Base-by-base conservation (phyloP, 2,888 invertebrate species). In the Lumbricus terrestris region DNA sequence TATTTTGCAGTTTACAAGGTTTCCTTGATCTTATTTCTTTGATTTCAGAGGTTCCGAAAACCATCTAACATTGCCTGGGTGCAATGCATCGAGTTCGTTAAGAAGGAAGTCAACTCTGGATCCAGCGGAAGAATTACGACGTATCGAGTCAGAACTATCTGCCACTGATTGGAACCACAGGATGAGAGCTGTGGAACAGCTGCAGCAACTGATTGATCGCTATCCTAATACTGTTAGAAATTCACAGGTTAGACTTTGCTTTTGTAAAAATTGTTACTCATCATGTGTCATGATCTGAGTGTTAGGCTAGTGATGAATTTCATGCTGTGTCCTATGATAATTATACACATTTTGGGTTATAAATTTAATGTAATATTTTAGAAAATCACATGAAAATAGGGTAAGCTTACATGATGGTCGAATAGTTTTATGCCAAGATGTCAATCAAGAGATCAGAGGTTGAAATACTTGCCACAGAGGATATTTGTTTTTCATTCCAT, bases 41-140 rank as follows among this genome's bases (percentile, higher is more conserved):
- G 29, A 29, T 69, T 69, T 29, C 69, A 69, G 69, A 47, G 47
- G 20, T 69, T n/a, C 69, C 13, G n/a, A 69, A 69, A 69, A 69
- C n/a, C 69, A 69, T 69, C 69, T 69, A n/a, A n/a, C 69, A n/a
- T 69, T 69, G 69, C 69, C 69, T 69, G 69, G n/a, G 69, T n/a
- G 8, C n/a, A 69, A 69, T 29, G 69, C n/a, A 29, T 69, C 29
- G 8, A 16, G 69, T n/a, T n/a, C 29, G 11, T 29, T n/a, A 8
- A 69, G 69, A 69, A 69, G 69, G n/a, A 69, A 69, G 69, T 69
- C n/a, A n/a, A 69, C 69, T n/a, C 29, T 69, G 69, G n/a, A 69
- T 69, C 69, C 13, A 69, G 69, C 29, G n/a, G 69, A 69, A 69
- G 69, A 69, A n/a, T 69, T 69, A n/a, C 29, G 29, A 69, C 1